Evolutionary conservation across 2,888 invertebrate species (phyloP).

Genomic region (Nowickia ferox): DNA sequence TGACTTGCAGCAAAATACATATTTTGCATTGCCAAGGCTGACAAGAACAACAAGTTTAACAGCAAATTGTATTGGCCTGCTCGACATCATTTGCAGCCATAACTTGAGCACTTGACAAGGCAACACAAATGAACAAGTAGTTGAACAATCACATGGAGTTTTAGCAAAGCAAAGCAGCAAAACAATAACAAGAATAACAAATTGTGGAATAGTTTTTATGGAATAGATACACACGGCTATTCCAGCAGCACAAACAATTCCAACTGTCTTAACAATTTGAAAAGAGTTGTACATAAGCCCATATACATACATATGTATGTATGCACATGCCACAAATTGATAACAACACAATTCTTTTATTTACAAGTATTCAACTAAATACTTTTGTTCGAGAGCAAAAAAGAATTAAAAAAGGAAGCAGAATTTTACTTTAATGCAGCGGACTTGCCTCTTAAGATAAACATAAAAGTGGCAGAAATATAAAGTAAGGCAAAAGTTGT

Average conservation of each 20-base stretch:
- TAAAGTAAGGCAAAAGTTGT: constrained; percentile 20
- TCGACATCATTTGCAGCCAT: constrained; percentile 70
- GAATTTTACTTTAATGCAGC: background rate
- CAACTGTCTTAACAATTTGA: constrained; percentile 18
- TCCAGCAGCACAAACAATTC: background rate
- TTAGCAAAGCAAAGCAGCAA: constrained; percentile 6
- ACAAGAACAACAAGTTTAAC: constrained; percentile 14
- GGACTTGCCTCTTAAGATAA: background rate
- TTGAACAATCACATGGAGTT: constrained; percentile 52
- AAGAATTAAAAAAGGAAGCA: background rate
- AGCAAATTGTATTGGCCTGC: constrained; percentile 71
- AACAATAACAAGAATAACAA: constrained; percentile 20
- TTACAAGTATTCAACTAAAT: constrained; percentile 13
- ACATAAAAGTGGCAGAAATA: constrained; percentile 21
- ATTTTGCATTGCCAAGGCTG: constrained; percentile 45
- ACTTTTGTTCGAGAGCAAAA: background rate
- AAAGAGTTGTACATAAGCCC: constrained; percentile 1
- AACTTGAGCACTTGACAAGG: constrained; percentile 69
- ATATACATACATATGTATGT: background rate
- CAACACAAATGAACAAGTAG: constrained; percentile 57
- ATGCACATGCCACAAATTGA: background rate
- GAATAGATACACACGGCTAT: background rate
- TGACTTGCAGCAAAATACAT: background rate
- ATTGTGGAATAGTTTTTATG: constrained; percentile 17
- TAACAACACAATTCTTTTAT: constrained; percentile 30